Base-by-base conservation (phyloP, 2,888 invertebrate species). In the Tromatobia lineatoria region DNA sequence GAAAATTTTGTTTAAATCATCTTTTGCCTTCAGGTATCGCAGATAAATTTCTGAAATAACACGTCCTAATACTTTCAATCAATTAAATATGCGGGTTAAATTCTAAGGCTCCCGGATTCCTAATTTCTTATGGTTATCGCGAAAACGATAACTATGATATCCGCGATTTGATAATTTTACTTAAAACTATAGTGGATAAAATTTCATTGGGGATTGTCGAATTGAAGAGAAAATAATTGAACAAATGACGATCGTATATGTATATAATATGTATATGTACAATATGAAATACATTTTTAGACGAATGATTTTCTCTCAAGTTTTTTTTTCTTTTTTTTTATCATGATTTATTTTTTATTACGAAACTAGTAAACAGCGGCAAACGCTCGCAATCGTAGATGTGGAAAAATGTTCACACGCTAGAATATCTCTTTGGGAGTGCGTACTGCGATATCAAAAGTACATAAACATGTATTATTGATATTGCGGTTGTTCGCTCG, bases 371-470 rank as follows among this genome's bases (percentile, higher is more conserved):
- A 61, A 71, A 79, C 25, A 61, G 71, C 71, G 71, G 52, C n/a
- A 23, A 64, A 59, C 59, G 61, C 64, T 71, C 59, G 54, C 52
- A 66, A 79, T 54, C 70, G 78, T 70, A 50, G 69, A 71, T 64
- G 70, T 71, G 59, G 23, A 71, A 71, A 52, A 29, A 47, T 47
- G 15, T 74, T 34, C 59, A 70, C 70, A 78, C 69, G 47, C 59
- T 78, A 47, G 69, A n/a, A 59, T 70, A 70, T 78, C 69, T 78
- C 78, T 78, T 78, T 78, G 78, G 78, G 69, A 78, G 61, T 78
- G 45, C 59, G 69, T 47, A 70, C 47, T 61, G 50, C 70, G 78
- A 70, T 61, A 47, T 47, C 25, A 50, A 50, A 47, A 38, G 50
- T 70, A 50, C 34, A 50, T 38, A 18, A 13, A 57, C 25, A 29